Percentiles rank a stretch among this genome's conserved stretches.
phyloP scores from a whole-genome alignment of 64 coral and sea anemone genomes.

The Montipora capricornis region DNA sequence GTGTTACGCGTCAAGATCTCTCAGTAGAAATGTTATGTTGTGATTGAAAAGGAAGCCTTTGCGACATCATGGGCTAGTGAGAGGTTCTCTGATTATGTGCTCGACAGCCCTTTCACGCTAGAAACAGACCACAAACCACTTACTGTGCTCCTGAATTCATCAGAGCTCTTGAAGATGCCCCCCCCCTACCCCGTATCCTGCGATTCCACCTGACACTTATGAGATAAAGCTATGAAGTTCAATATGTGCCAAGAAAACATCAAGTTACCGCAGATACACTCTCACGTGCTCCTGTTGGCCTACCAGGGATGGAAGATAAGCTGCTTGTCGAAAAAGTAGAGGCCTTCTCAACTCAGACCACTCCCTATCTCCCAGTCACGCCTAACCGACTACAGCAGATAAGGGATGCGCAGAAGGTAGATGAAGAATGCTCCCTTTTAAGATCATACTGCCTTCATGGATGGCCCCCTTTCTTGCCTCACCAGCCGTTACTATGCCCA shows the following conservation, averaged over 20 bases:
- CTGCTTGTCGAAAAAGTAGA: no score
- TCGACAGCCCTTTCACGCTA: not conserved
- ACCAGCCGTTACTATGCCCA: conserved; percentile 3
- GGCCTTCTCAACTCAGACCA: no score
- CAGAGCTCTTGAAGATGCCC: conserved; percentile 66
- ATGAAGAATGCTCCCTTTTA: no score
- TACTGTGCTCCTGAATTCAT: not conserved
- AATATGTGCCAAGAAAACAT: conserved; percentile 5
- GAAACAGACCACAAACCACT: not conserved
- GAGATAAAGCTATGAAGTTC: conserved; percentile 30
- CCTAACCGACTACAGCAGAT: no score
- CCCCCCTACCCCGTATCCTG: not conserved
- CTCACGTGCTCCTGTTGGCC: not conserved
- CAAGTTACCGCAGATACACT: not conserved
- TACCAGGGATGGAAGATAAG: no score
- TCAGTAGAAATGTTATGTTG: no score
- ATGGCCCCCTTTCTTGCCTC: conserved; percentile 61
- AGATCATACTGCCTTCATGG: conserved; percentile 33
- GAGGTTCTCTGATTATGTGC: not conserved
- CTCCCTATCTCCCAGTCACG: no score
- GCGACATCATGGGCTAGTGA: no score
- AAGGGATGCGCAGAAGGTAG: no score
- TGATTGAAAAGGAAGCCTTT: no score
- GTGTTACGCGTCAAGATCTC: no score
- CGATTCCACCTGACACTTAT: no score